phyloP scores from a whole-genome alignment of 2,888 invertebrate species.

The Deilephila porcellus region DNA sequence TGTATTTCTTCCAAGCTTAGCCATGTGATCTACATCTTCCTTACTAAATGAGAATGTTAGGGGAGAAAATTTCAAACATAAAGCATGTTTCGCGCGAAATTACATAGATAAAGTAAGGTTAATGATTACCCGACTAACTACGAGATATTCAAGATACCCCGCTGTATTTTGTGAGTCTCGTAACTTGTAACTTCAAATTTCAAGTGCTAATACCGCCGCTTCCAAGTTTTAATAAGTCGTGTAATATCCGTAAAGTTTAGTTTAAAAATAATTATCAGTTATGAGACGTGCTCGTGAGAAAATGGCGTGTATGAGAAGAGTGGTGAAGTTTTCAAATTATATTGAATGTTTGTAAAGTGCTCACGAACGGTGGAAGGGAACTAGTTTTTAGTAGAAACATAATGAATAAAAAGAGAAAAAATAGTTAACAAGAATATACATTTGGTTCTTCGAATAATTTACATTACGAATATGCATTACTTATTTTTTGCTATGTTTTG shows the following conservation, averaged over 20 bases:
- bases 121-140: slow-evolving; percentile 11
- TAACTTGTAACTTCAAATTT: slow-evolving; percentile 5
- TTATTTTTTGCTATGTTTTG: too few relatives aligned
- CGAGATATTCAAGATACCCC: slow-evolving; percentile 1
- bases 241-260: slow-evolving; percentile 1
- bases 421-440: too few relatives aligned
- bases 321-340: not conserved
- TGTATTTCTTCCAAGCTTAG: too few relatives aligned
- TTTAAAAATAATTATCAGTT: slow-evolving; percentile 18
- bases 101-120: slow-evolving; percentile 4
- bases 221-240: slow-evolving; percentile 16
- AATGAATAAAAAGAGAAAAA: too few relatives aligned
- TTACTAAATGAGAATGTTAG: not conserved
- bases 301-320: not conserved
- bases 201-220: slow-evolving; percentile 1
- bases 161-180: not conserved
- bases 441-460: too few relatives aligned
- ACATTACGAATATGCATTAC: too few relatives aligned
- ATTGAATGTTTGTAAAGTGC: not conserved
- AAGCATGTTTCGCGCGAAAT: not conserved
- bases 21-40: not conserved
- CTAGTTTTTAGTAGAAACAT: too few relatives aligned
- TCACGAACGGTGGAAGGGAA: not conserved
- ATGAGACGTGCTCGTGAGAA: not conserved
- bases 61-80: not conserved